Base-by-base conservation (phyloP, 2,113 vertebrate species). In the Trematocara nigrifrons region DNA sequence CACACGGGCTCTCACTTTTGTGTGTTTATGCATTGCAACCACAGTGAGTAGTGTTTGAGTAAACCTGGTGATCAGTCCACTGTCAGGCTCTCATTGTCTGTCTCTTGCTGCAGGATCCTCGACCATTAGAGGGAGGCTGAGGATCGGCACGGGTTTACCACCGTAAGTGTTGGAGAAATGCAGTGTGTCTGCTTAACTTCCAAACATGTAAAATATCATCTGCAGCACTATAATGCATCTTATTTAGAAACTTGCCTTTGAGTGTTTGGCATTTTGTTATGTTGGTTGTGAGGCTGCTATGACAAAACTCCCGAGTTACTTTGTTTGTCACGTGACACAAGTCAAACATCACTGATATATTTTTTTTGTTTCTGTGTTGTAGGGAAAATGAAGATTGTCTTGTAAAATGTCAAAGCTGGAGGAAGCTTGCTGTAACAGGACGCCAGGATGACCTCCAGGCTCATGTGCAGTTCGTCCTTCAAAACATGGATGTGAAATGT, bases 51-150 rank as follows among this genome's bases (percentile, higher is more conserved):
- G 1, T 26, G 69, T 38, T 7, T 59, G 9, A 47, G 16, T 81
- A 7, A 59, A 61, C 5, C 35, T 81, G 47, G 26, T 57, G 40
- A 56, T 8, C 29, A 33, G 85, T 86, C 90, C 83, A 47, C 80
- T 84, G 35, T 51, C 87, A 13, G 89, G 33, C 76, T 83, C 95
- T 97, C 85, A 97, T 89, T 90, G 81, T 87, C 5, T 89, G 7
- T 95, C 10, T 96, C 83, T 96, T 56, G 80, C 88, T 89, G 83
- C 95, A 97, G 96, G 96, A 92, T 18, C 91, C 78, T 92, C 82
- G 18, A 66, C 79, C 71, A 42, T 57, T 86, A 6, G 91, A 82
- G 18, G 96, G 92, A 92, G 96, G 96, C 59, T 96, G 94, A 96
- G n/a, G 3, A 7, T 15, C 77, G 10, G 8, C 42, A 2, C 0